Conservation (phyloP, 2,888 invertebrate species). For the Rhamnusium bicolor region DNA sequence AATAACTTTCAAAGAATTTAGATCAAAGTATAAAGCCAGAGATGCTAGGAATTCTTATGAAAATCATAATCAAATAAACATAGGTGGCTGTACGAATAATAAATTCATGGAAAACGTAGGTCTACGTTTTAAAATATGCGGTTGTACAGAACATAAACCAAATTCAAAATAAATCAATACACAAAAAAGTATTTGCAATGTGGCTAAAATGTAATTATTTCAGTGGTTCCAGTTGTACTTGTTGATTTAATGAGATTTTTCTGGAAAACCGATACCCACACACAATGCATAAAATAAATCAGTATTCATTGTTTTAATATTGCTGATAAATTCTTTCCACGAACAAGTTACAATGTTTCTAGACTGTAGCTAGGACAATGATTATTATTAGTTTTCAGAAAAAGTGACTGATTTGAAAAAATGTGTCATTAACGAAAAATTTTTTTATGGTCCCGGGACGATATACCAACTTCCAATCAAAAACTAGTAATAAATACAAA, state of each 20-base stretch:
- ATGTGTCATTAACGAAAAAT: no score
- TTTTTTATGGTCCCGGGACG: no score
- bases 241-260: slow-evolving; percentile 9
- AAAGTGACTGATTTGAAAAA: no score
- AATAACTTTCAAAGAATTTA: slow-evolving; percentile 44
- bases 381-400: no score
- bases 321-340: no score
- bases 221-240: neutral
- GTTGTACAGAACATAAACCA: neutral
- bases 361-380: no score
- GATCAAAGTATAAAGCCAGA: slow-evolving; percentile 33
- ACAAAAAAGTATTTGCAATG: neutral
- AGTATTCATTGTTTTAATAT: no score
- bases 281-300: no score
- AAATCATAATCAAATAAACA: slow-evolving; percentile 18
- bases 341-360: no score
- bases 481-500: no score
- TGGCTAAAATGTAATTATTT: neutral
- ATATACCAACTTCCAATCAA: no score
- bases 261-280: neutral
- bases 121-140: neutral
- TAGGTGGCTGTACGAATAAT: neutral
- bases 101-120: neutral
- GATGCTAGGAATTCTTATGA: slow-evolving; percentile 33
- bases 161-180: neutral